phyloP scores from a whole-genome alignment of 2,113 vertebrate species.

The Forbesichthys papilliferus region DNA sequence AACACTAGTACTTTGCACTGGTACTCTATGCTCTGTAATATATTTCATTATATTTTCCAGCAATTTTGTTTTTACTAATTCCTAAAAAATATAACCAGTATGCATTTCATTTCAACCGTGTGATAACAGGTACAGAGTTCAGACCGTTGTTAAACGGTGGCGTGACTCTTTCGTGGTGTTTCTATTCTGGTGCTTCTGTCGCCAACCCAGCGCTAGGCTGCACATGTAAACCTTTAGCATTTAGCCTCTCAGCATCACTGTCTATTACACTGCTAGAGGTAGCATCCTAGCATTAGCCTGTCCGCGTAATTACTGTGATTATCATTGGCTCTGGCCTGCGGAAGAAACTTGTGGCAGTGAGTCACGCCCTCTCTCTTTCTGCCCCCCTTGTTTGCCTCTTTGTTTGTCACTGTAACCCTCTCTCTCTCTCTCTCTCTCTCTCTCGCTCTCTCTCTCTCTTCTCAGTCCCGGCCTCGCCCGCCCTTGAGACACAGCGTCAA shows the following conservation, averaged over 20 bases:
- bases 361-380: neutral
- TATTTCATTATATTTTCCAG: no score
- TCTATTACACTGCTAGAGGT: constrained; percentile 9
- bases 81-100: no score
- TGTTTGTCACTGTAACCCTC: neutral
- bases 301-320: constrained; percentile 70
- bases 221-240: neutral
- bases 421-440: no score
- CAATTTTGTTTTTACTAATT: no score
- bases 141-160: neutral
- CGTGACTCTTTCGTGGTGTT: neutral
- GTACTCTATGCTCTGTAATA: no score
- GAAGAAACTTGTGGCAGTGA: constrained; percentile 20
- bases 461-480: no score
- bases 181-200: constrained; percentile 6
- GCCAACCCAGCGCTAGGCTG: neutral
- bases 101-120: neutral
- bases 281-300: constrained; percentile 50
- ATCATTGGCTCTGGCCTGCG: constrained; percentile 19
- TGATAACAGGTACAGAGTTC: neutral
- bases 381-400: constrained; percentile 13
- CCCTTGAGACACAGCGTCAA: neutral
- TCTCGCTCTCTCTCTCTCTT: no score
- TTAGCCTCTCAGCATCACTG: constrained; percentile 8
- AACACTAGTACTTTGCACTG: no score